Base-by-base conservation (phyloP, 2,888 invertebrate species). In the Lacanobia wlatinum region DNA sequence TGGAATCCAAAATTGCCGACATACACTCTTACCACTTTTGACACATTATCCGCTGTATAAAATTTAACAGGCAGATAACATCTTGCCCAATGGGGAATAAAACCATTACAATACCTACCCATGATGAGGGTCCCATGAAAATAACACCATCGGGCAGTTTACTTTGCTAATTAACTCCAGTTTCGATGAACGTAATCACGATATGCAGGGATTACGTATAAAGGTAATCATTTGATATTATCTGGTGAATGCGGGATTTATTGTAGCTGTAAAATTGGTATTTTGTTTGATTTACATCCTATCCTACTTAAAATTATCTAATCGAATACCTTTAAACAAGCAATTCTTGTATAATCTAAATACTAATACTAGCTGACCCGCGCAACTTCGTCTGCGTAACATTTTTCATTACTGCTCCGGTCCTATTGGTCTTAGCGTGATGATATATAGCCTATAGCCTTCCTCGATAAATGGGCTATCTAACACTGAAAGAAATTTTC, bases 161-260 rank as follows among this genome's bases (percentile, higher is more conserved):
- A 60, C 76, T 77, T 74, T 16, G 52, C 75, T 78, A 80, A 85
- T 85, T 84, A 85, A 73, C 72, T 82, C 77, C 78, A 78, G 80
- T 81, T 72, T 76, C 69, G 65, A 83, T 84, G 76, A 81, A 34
- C 81, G 76, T 84, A 78, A 76, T 73, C 73, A 14, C 10, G 71
- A 69, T 75, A 70, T 68, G 63, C 46, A 61, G 38, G 62, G 64
- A 79, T 78, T 76, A 80, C 76, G 61, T 12, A 38, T 34, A 28
- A 18, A 46, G 50, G 21, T 28, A 40, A 53, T 76, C 63, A 64
- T 60, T 67, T 14, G 48, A 55, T 46, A 48, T 56, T 21, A 69
- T 63, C 60, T 52, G 16, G 28, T 12, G 56, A 16, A 48, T 43
- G 43, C 16, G 18, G 52, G 43, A 63, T 67, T 78, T 48, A 62